Percentiles rank a stretch among this genome's conserved stretches.
phyloP scores from a whole-genome alignment of 2,888 invertebrate species.

The Eubasilissa splendida region DNA sequence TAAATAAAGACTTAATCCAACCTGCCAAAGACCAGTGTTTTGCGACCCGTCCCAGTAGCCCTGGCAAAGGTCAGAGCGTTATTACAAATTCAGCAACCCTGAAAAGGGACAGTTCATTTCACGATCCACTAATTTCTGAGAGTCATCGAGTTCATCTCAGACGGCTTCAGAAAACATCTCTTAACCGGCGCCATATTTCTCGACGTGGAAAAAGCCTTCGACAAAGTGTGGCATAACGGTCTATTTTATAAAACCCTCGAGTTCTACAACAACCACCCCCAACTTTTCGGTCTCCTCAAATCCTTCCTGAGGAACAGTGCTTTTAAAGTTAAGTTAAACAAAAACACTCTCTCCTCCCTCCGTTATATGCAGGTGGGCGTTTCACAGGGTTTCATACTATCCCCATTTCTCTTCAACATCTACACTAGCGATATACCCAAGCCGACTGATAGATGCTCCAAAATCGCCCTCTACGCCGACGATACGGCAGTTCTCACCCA shows the following conservation, averaged over 20 bases:
- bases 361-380: conserved; percentile 48
- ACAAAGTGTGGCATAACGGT: conserved; percentile 4
- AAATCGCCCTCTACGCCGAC: conserved; percentile 55
- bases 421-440: conserved; percentile 57
- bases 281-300: background rate
- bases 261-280: background rate
- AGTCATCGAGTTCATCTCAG: too few species aligned
- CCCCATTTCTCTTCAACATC: conserved; percentile 53
- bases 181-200: background rate
- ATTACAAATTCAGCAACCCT: too few species aligned
- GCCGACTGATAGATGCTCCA: background rate
- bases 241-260: background rate
- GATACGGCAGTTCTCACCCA: conserved; percentile 42
- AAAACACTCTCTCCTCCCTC: background rate
- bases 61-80: too few species aligned
- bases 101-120: too few species aligned
- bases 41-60: too few species aligned
- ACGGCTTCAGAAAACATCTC: too few species aligned
- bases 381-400: conserved; percentile 56
- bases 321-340: background rate
- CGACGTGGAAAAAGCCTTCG: conserved; percentile 11
- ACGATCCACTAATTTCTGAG: too few species aligned
- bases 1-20: too few species aligned
- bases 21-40: too few species aligned
- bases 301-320: background rate